These are phyloP conservation scores for Grammomys dolichurus DNA, from an alignment of 2,113 vertebrate genomes.

Conservation along the genomic window DNA sequence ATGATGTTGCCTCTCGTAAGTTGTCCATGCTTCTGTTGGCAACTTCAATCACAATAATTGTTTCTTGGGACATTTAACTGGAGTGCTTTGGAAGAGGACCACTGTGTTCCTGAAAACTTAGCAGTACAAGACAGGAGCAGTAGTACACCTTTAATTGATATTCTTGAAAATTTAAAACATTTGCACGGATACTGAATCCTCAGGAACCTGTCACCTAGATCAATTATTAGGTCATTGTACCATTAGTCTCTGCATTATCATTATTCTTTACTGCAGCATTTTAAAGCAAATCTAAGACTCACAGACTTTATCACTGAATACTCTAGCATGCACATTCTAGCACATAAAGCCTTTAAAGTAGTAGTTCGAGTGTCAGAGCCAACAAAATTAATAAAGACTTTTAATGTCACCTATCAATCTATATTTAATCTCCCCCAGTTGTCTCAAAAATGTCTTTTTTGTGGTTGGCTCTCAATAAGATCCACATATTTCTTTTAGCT, in stretches of 20 bases:
- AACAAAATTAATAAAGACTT: slow-evolving; percentile 8
- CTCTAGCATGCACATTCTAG: not conserved
- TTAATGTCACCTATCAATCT: not conserved
- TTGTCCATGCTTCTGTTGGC: not conserved
- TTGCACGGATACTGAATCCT: not conserved
- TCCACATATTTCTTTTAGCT: slow-evolving; percentile 21
- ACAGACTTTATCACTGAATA: not conserved
- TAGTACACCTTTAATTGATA: not conserved
- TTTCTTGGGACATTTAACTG: not conserved
- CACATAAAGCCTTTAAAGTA: not conserved
- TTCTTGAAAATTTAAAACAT: not conserved
- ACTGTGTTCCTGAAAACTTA: not conserved
- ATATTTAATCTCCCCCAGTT: not conserved
- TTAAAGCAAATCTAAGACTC: slow-evolving; percentile 1
- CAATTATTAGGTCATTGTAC: not conserved
- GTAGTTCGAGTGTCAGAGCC: not conserved
- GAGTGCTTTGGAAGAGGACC: not conserved
- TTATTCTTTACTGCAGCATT: not conserved
- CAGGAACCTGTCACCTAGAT: not conserved
- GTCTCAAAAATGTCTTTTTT: not conserved
- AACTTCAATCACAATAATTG: not conserved
- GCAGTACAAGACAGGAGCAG: not conserved
- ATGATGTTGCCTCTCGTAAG: not conserved
- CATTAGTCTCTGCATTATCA: not conserved
- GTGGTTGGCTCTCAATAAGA: not conserved